phyloP scores from a whole-genome alignment of 2,797 vertebrate species.

The Diplodus puntazzo region DNA sequence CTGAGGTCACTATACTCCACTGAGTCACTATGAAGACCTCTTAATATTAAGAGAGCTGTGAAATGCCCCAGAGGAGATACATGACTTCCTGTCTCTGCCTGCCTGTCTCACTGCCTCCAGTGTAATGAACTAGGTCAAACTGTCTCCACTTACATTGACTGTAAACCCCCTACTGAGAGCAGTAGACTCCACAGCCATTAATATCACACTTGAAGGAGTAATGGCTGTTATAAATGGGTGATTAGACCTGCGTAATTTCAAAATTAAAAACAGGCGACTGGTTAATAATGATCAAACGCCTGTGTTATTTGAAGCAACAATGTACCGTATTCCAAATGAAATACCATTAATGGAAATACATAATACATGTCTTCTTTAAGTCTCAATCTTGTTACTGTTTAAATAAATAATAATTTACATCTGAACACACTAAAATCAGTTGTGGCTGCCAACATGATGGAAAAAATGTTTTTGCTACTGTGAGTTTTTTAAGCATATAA shows the following conservation, averaged over 20 bases:
- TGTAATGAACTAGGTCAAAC: slow-evolving; percentile 76
- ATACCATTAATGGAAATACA: not conserved
- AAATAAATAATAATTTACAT: slow-evolving; percentile 6
- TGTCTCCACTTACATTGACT: slow-evolving; percentile 72
- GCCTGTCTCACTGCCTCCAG: slow-evolving; percentile 59
- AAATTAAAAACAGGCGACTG: slow-evolving; percentile 22
- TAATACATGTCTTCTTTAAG: too few species aligned
- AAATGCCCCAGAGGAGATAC: slow-evolving; percentile 60
- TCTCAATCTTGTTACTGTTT: not conserved
- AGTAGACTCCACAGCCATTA: slow-evolving; percentile 44
- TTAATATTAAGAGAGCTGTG: slow-evolving; percentile 56
- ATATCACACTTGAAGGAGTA: slow-evolving; percentile 53
- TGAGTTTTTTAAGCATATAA: slow-evolving; percentile 23
- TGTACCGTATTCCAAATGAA: not conserved
- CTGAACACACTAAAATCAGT: not conserved
- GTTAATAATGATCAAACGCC: slow-evolving; percentile 15
- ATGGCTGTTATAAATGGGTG: slow-evolving; percentile 37
- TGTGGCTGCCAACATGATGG: not conserved
- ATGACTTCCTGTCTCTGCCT: slow-evolving; percentile 55
- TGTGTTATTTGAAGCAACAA: not conserved
- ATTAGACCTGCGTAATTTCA: slow-evolving; percentile 30
- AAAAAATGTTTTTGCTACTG: slow-evolving; percentile 3
- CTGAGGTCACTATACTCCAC: slow-evolving; percentile 52
- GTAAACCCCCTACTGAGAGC: slow-evolving; percentile 39
- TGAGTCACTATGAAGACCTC: slow-evolving; percentile 42